A percentile compares a stretch with the other conserved stretches of the same genome.
phyloP scores from a whole-genome alignment of 2,797 vertebrate species.

The Xenops minutus region DNA sequence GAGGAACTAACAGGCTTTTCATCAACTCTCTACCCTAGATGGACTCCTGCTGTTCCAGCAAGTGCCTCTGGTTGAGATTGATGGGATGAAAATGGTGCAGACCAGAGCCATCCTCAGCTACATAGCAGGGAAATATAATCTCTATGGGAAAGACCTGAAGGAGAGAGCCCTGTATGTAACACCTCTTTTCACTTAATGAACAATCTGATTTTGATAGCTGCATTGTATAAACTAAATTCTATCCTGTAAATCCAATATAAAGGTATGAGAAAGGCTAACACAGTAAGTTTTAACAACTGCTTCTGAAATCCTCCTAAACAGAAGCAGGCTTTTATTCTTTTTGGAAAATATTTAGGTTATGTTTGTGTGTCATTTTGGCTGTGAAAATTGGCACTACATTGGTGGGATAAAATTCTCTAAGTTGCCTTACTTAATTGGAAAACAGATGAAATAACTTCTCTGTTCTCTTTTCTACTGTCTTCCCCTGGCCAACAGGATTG shows the following conservation, averaged over 20 bases:
- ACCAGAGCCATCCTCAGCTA: slow-evolving; percentile 88
- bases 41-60: slow-evolving; percentile 87
- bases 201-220: not conserved
- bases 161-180: slow-evolving; percentile 81
- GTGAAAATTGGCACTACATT: not conserved
- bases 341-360: not conserved
- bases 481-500: slow-evolving; percentile 74
- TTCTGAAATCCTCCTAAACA: not conserved
- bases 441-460: not conserved
- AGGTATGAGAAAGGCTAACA: not conserved
- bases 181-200: not conserved
- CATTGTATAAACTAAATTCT: not conserved
- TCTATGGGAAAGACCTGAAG: slow-evolving; percentile 84
- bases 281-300: not conserved
- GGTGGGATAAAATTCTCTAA: not conserved
- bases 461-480: not conserved
- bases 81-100: slow-evolving; percentile 89
- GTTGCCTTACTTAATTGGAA: not conserved
- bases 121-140: slow-evolving; percentile 86
- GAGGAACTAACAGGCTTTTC: not conserved
- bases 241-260: not conserved
- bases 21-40: slow-evolving; percentile 55
- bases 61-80: slow-evolving; percentile 89
- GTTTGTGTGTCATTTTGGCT: not conserved
- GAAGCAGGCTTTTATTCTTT: not conserved